Percentiles rank a stretch among this genome's conserved stretches.
phyloP scores from a whole-genome alignment of 1,140 invertebrate genomes.

The Berghia stephanieae region DNA sequence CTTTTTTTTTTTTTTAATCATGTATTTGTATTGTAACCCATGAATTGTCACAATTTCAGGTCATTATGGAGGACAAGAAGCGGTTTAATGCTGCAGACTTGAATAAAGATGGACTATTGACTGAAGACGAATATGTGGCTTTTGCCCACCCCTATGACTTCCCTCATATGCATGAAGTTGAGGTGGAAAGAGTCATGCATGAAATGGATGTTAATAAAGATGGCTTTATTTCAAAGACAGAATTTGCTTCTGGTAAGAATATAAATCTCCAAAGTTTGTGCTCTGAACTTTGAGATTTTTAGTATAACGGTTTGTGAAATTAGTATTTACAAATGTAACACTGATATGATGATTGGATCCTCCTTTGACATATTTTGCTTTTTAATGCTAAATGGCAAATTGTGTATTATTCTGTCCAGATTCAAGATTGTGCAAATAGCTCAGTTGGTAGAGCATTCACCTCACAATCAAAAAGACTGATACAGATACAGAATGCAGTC shows the following conservation, averaged over 20 bases:
- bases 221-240: constrained; percentile 69
- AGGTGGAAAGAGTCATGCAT: constrained; percentile 83
- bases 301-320: background rate
- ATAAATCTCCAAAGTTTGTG: background rate
- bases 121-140: constrained; percentile 83
- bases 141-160: constrained; percentile 96
- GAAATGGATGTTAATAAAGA: constrained; percentile 89
- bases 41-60: too few relatives aligned
- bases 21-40: too few relatives aligned
- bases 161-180: constrained; percentile 84
- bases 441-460: too few relatives aligned
- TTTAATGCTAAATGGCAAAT: too few relatives aligned
- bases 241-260: constrained; percentile 57
- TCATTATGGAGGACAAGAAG: constrained; percentile 74
- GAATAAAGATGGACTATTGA: constrained; percentile 83
- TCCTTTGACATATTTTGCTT: background rate
- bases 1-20: too few relatives aligned
- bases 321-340: background rate
- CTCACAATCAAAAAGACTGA: too few relatives aligned
- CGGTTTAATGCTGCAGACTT: constrained; percentile 88
- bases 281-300: too few relatives aligned
- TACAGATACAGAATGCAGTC: too few relatives aligned
- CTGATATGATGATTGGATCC: too few relatives aligned
- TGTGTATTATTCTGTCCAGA: too few relatives aligned
- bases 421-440: too few relatives aligned